Percentiles rank a stretch among this genome's conserved stretches.
These are phyloP conservation scores for Antitype chi DNA, from an alignment of 2,888 invertebrate species.

Conservation along the genomic window DNA sequence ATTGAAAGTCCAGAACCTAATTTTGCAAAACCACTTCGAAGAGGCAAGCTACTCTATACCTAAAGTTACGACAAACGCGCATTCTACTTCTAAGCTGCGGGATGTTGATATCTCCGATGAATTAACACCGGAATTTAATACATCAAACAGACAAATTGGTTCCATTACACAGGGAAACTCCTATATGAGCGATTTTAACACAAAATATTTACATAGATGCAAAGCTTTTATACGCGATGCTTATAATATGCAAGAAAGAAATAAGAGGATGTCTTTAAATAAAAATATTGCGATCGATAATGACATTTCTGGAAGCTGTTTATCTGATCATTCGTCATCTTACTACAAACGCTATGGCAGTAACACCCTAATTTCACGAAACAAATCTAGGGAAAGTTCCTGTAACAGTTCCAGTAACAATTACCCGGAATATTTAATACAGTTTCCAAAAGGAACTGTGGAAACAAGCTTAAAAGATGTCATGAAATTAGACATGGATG, in stretches of 20 bases:
- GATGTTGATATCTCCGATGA: background rate
- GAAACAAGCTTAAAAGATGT: slow-evolving; percentile 59
- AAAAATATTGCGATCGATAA: slow-evolving; percentile 31
- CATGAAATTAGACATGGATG: slow-evolving; percentile 48
- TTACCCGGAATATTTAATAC: slow-evolving; percentile 56
- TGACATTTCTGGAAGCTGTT: slow-evolving; percentile 30
- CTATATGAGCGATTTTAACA: slow-evolving; percentile 9
- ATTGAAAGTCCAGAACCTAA: slow-evolving; percentile 23
- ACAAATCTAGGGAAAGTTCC: slow-evolving; percentile 54
- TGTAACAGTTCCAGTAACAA: slow-evolving; percentile 61
- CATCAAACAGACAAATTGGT: slow-evolving; percentile 5
- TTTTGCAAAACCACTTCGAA: background rate
- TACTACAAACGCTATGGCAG: slow-evolving; percentile 39
- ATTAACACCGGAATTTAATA: slow-evolving; percentile 12
- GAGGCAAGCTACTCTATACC: background rate
- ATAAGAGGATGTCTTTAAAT: slow-evolving; percentile 30
- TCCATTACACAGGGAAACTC: slow-evolving; percentile 10
- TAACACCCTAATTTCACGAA: slow-evolving; percentile 8
- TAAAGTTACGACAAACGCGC: background rate
- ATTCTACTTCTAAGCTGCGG: slow-evolving; percentile 6
- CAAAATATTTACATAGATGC: slow-evolving; percentile 4
- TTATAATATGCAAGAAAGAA: slow-evolving; percentile 29
- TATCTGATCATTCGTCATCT: slow-evolving; percentile 51
- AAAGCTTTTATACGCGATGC: slow-evolving; percentile 36
- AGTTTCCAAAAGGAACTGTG: slow-evolving; percentile 55